Base-by-base conservation (phyloP, 2,888 invertebrate genomes). In the Drosophila yooni region DNA sequence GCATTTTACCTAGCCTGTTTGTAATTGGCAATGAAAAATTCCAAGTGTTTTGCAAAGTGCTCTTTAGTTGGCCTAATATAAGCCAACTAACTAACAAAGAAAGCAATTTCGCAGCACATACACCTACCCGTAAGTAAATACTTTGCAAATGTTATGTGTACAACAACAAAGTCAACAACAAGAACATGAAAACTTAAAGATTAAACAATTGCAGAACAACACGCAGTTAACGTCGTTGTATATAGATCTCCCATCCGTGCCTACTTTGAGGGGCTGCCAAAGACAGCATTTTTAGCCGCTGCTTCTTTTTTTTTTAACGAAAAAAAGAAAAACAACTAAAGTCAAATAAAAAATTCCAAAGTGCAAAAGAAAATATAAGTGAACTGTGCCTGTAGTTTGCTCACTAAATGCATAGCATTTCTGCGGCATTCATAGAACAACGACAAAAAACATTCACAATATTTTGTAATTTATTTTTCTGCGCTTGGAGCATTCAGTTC, bases 1-100 rank as follows among this genome's bases (percentile, higher is more conserved):
- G 48, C 74, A 78, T 68, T 79, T 79, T 63, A 64, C 63, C 43
- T 68, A 54, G 75, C 65, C 65, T 68, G 69, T 68, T 79, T 76
- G 80, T 81, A 81, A 81, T 81, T 81, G 81, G 83, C 81, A 81
- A 74, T 81, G 80, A 81, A 80, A 81, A 81, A 81, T 81, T 81
- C 83, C 82, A 82, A 74, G 82, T 82, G 81, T 81, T 82, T 81
- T 82, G 82, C 79, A 75, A 82, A 81, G 73, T 75, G 73, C 79
- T 74, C 79, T 71, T 65, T 65, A 68, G 81, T 56, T 81, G 76
- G 76, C 62, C 79, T 66, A 78, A 81, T 81, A 62, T 65, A 77
- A 72, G 64, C 52, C 62, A 70, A 76, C 78, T 62, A 69, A 74
- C 56, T 46, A 63, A 69, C 78, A 81, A 81, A 81, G 63, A 73